phyloP scores from a whole-genome alignment of 2,888 invertebrate genomes.

The Dusona sp. region DNA sequence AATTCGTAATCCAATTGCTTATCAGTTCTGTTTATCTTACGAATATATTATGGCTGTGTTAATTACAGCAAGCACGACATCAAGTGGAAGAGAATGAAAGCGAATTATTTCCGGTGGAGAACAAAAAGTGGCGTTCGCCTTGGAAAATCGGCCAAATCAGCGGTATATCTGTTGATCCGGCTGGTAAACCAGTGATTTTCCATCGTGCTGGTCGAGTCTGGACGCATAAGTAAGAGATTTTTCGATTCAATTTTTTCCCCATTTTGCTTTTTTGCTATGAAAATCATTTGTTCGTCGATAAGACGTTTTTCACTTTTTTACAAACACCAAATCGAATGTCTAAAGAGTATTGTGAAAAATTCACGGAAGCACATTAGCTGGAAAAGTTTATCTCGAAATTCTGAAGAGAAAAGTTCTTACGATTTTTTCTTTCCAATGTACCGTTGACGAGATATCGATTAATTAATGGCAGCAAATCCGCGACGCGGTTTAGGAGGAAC shows the following conservation, averaged over 20 bases:
- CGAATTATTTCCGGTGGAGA: conserved; percentile 73
- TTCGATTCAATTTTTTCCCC: neutral
- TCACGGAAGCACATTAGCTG: neutral
- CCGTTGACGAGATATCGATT: conserved; percentile 7
- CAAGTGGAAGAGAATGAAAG: conserved; percentile 70
- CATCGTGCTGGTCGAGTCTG: conserved; percentile 93
- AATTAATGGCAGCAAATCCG: neutral
- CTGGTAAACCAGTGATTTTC: conserved; percentile 93
- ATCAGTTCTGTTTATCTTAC: no score
- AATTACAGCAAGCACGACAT: conserved; percentile 70
- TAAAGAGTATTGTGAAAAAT: neutral
- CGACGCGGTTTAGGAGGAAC: neutral
- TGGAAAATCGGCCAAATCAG: conserved; percentile 92
- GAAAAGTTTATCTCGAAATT: neutral
- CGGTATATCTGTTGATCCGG: conserved; percentile 92
- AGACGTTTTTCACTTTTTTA: neutral
- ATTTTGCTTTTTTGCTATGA: neutral
- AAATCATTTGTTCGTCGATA: neutral
- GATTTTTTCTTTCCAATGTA: neutral
- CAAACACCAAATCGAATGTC: neutral
- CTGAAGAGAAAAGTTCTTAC: neutral
- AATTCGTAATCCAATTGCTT: neutral
- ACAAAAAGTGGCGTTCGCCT: conserved; percentile 77
- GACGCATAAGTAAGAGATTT: conserved; percentile 87
- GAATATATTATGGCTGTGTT: neutral